Percentiles rank a stretch among this genome's conserved stretches.
Conservation (phyloP, 2,888 invertebrate genomes). For the Acanthosepion pharaonis region DNA sequence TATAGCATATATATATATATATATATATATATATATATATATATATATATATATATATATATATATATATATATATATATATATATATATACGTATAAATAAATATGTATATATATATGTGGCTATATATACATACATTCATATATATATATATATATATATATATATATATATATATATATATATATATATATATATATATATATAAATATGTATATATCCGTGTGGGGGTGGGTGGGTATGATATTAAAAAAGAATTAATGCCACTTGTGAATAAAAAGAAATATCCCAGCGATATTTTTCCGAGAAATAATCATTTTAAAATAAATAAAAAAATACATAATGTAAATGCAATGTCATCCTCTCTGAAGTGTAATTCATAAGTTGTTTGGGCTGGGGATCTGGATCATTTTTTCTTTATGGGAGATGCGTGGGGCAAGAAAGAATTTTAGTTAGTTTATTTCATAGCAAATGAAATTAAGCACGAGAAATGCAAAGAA, state of each 20-base stretch:
- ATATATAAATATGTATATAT: neutral
- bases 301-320: neutral
- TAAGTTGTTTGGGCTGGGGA: neutral
- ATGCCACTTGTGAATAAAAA: neutral
- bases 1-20: no score
- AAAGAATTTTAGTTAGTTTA: neutral
- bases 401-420: neutral
- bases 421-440: neutral
- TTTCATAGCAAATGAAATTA: neutral
- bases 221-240: neutral
- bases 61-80: neutral
- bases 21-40: no score
- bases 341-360: neutral
- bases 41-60: no score
- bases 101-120: neutral
- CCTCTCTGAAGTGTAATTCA: neutral
- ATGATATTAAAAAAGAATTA: neutral
- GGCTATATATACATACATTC: no score
- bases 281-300: neutral
- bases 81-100: no score
- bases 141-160: no score
- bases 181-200: no score
- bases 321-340: neutral
- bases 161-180: no score
- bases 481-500: neutral